phyloP scores from a whole-genome alignment of 2,113 vertebrate species.

The Turnix velox region DNA sequence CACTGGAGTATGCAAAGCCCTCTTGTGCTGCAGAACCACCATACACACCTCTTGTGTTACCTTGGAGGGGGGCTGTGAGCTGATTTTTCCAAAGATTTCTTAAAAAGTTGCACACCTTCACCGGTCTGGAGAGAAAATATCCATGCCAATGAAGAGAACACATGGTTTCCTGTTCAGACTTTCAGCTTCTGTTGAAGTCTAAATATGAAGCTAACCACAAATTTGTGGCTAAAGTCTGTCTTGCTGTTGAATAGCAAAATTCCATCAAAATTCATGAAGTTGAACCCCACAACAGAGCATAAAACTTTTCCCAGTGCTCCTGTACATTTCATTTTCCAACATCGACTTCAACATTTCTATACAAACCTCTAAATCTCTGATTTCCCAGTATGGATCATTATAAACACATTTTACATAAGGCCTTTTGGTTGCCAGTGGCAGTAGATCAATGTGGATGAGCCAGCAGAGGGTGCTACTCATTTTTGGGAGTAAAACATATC shows the following conservation, averaged over 20 bases:
- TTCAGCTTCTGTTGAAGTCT: neutral
- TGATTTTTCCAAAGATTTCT: neutral
- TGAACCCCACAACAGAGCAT: neutral
- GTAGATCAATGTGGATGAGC: neutral
- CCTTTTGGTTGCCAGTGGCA: neutral
- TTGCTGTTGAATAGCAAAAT: neutral
- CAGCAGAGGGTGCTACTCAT: slow-evolving; percentile 21
- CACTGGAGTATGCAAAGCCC: neutral
- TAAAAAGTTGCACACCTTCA: neutral
- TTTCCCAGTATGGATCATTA: neutral
- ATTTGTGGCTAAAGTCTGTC: neutral
- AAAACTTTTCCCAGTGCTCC: neutral
- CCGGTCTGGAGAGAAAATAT: neutral
- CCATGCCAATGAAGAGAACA: neutral
- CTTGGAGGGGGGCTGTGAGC: neutral
- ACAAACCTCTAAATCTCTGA: neutral
- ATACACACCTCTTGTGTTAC: neutral
- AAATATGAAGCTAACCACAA: neutral
- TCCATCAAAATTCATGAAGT: neutral
- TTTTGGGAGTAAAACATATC: neutral
- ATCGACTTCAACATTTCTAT: neutral
- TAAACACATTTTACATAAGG: neutral
- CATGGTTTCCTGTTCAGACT: neutral
- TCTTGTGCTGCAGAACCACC: neutral
- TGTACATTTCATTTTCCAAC: neutral